Conservation (phyloP, 1,140 invertebrate genomes). For the Daktulosphaira vitifoliae region DNA sequence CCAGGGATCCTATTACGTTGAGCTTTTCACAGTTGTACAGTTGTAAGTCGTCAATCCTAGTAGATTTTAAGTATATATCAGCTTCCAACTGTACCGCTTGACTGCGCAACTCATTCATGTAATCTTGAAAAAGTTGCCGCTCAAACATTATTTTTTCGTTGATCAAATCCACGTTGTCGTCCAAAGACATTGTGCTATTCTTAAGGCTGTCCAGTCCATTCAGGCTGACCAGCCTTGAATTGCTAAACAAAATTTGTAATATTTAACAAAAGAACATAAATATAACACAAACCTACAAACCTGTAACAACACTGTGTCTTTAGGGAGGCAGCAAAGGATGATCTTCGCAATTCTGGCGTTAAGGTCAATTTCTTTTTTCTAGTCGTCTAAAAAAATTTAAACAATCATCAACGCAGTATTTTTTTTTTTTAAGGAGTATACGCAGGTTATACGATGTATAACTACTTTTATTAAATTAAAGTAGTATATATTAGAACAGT, state of each 20-base stretch:
- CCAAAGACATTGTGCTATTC: neutral
- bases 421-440: no score
- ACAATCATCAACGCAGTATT: no score
- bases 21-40: constrained; percentile 20
- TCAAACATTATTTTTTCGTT: neutral
- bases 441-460: no score
- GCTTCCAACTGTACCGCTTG: constrained; percentile 26
- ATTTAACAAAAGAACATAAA: neutral
- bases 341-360: neutral
- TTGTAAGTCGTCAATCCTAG: constrained; percentile 24
- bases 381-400: neutral
- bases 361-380: constrained; percentile 3
- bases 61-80: neutral
- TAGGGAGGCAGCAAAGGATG: neutral
- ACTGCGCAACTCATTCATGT: neutral
- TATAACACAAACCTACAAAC: neutral
- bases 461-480: no score
- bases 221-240: neutral
- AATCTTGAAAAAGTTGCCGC: neutral
- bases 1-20: constrained; percentile 8
- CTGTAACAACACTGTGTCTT: constrained; percentile 1
- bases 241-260: neutral
- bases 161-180: constrained; percentile 15
- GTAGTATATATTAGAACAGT: no score
- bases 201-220: neutral